These are phyloP conservation scores for Chouioia cunea DNA, from an alignment of 2,888 invertebrate genomes.

Conservation along the genomic window DNA sequence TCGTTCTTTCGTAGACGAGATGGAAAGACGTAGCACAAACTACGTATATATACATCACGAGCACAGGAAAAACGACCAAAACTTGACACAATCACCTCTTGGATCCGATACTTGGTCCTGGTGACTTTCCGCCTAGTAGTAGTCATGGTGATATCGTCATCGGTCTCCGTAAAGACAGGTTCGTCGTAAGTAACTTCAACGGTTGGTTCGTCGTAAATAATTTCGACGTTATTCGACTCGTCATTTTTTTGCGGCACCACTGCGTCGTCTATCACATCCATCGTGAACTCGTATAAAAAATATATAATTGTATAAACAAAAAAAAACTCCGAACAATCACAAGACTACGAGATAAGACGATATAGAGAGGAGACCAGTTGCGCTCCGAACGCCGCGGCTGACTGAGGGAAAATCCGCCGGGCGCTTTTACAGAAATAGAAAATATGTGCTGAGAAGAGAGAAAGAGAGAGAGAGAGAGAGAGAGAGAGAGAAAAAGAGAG, in stretches of 20 bases:
- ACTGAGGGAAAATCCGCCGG: constrained; percentile 4
- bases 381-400: constrained; percentile 13
- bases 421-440: constrained; percentile 7
- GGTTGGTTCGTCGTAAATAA: constrained; percentile 53
- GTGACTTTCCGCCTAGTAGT: constrained; percentile 65
- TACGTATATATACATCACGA: too few relatives aligned
- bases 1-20: too few relatives aligned
- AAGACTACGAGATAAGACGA: neutral
- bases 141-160: constrained; percentile 67
- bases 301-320: neutral
- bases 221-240: constrained; percentile 48
- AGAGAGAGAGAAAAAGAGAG: constrained; percentile 17
- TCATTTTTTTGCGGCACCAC: constrained; percentile 51
- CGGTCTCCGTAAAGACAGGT: constrained; percentile 64
- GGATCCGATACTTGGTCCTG: constrained; percentile 66
- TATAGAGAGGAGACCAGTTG: constrained; percentile 13
- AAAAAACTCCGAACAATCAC: neutral
- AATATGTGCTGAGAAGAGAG: neutral
- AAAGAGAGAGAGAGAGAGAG: neutral
- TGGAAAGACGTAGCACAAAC: too few relatives aligned
- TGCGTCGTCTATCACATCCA: constrained; percentile 64
- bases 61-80: too few relatives aligned
- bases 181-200: constrained; percentile 55
- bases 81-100: constrained; percentile 65
- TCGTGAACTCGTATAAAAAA: too few relatives aligned